Conservation (phyloP, 2,113 vertebrate genomes). For the Hypanus sabinus region DNA sequence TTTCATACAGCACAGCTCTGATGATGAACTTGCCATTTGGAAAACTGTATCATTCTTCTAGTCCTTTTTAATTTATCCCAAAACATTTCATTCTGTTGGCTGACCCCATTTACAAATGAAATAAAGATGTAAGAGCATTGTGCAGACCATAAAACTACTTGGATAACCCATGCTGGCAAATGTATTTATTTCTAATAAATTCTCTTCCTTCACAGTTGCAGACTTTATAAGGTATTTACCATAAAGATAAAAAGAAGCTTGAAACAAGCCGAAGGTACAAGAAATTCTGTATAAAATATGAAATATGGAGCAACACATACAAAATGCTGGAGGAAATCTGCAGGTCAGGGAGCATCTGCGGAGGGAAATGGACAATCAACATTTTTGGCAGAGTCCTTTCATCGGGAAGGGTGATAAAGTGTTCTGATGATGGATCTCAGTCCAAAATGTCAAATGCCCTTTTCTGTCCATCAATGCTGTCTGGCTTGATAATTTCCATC, state of each 20-base stretch:
- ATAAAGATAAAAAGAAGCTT: background rate
- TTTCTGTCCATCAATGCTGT: no score
- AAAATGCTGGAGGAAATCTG: no score
- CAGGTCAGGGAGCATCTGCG: no score
- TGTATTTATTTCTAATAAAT: slow-evolving; percentile 18
- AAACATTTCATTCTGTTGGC: background rate
- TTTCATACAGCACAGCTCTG: background rate
- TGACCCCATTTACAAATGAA: background rate
- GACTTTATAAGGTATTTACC: background rate
- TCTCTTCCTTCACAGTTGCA: background rate
- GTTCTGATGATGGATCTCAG: no score
- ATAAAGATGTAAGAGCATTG: slow-evolving; percentile 2
- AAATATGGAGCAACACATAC: no score
- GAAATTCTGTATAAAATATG: no score
- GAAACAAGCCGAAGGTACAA: no score
- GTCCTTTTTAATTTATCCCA: slow-evolving; percentile 13
- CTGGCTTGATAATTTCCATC: no score
- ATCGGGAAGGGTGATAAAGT: no score
- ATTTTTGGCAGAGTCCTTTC: no score
- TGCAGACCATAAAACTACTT: background rate
- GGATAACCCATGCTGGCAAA: background rate
- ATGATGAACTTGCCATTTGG: background rate
- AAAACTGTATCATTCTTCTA: slow-evolving; percentile 15
- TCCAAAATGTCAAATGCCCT: no score
- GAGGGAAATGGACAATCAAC: no score